Conservation (phyloP, 2,888 invertebrate species). For the Ophion ventricosus region DNA sequence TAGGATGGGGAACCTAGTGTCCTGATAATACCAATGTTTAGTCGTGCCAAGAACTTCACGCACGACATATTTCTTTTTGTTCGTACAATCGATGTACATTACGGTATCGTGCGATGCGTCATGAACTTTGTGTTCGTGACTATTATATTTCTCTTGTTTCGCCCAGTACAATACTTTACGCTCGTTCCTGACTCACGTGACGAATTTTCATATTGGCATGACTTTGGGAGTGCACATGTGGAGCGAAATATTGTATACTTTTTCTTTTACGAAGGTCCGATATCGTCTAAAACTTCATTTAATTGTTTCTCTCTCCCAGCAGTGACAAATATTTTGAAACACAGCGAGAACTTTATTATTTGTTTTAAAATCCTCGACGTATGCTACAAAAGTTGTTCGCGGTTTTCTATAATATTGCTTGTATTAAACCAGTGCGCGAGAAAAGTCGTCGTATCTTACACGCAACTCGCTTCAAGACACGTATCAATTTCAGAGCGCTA, state of each 20-base stretch:
- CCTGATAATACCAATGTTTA: slow-evolving; percentile 48
- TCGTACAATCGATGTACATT: slow-evolving; percentile 45
- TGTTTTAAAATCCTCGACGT: not conserved
- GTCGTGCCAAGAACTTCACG: slow-evolving; percentile 28
- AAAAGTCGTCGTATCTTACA: not conserved
- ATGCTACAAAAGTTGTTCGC: not conserved
- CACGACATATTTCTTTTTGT: slow-evolving; percentile 21
- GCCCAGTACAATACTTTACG: not conserved
- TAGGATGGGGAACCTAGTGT: slow-evolving; percentile 63
- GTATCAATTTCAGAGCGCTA: not conserved
- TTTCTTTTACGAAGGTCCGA: not conserved
- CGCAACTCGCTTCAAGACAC: not conserved
- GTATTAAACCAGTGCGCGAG: not conserved
- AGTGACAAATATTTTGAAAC: not conserved
- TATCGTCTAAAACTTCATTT: not conserved
- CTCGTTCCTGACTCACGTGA: slow-evolving; percentile 5
- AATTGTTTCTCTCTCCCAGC: not conserved
- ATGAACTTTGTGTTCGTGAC: not conserved
- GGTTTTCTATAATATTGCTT: not conserved
- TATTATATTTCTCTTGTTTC: not conserved
- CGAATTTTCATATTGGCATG: not conserved
- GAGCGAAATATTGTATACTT: not conserved
- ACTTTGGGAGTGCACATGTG: not conserved
- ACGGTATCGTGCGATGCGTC: slow-evolving; percentile 11
- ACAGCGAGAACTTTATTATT: not conserved